Evolutionary conservation across 2,797 vertebrate genomes (phyloP).

Genomic region (Syncerus caffer): DNA sequence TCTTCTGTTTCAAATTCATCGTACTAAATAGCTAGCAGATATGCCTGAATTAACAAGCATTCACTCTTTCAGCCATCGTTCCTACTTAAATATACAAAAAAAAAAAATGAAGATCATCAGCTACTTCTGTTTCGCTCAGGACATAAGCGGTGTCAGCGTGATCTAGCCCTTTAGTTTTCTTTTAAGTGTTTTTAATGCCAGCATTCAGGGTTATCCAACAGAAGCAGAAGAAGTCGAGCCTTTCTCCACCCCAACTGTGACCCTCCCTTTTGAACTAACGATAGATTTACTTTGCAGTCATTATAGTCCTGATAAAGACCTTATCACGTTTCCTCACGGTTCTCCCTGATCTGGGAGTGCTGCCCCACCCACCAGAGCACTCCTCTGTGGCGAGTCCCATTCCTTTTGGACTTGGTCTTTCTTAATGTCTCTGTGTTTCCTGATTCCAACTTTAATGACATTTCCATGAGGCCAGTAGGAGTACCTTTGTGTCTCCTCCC

Average conservation of each 20-base stretch:
- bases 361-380: no score
- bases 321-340: not conserved
- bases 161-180: not conserved
- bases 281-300: not conserved
- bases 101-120: not conserved
- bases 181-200: not conserved
- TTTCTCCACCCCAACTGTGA: not conserved
- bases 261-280: not conserved
- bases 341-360: not conserved
- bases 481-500: not conserved
- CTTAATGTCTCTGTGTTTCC: not conserved
- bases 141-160: not conserved
- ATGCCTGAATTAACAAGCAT: not conserved
- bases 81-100: not conserved
- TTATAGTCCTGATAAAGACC: not conserved
- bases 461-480: no score
- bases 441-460: not conserved
- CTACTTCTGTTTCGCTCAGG: not conserved
- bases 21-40: not conserved
- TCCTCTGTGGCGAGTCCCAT: not conserved
- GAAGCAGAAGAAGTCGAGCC: not conserved
- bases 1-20: not conserved
- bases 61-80: not conserved
- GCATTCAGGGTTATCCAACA: not conserved
- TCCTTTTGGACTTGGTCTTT: not conserved